Percentiles rank a stretch among this genome's conserved stretches.
Evolutionary conservation across 2,888 invertebrate species (phyloP).

Genomic region (Melieria picta): DNA sequence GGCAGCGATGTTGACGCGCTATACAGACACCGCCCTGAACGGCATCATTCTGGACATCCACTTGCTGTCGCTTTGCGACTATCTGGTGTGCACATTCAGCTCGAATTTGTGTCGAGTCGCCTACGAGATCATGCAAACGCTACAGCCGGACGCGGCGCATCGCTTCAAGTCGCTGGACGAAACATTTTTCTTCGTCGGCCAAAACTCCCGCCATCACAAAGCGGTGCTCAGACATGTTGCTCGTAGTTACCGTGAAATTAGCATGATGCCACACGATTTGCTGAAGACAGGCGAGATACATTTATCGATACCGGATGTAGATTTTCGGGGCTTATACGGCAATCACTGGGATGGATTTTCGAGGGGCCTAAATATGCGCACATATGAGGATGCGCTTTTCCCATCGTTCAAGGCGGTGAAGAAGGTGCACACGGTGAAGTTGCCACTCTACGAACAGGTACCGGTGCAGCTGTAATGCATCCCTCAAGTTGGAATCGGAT

Average conservation of each 20-base stretch:
- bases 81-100: slow-evolving; percentile 98
- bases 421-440: slow-evolving; percentile 81
- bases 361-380: slow-evolving; percentile 87
- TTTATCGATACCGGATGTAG: too few species aligned
- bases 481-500: neutral
- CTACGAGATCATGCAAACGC: slow-evolving; percentile 90
- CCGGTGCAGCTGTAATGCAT: slow-evolving; percentile 4
- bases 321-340: slow-evolving; percentile 79
- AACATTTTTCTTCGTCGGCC: slow-evolving; percentile 98
- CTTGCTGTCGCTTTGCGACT: slow-evolving; percentile 88
- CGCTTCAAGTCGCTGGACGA: slow-evolving; percentile 95
- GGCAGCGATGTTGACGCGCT: slow-evolving; percentile 90
- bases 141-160: slow-evolving; percentile 74
- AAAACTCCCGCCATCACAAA: slow-evolving; percentile 85
- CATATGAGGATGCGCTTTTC: slow-evolving; percentile 79
- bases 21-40: slow-evolving; percentile 88
- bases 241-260: slow-evolving; percentile 73
- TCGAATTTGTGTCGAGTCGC: slow-evolving; percentile 99
- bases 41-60: slow-evolving; percentile 95
- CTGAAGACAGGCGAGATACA: slow-evolving; percentile 62
- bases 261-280: slow-evolving; percentile 80
- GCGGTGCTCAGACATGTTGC: slow-evolving; percentile 79
- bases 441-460: slow-evolving; percentile 75
- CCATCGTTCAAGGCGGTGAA: slow-evolving; percentile 87
- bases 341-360: slow-evolving; percentile 98